These are phyloP conservation scores for Sebastes wilsoni DNA, from an alignment of 2,797 vertebrate genomes.

Conservation along the genomic window DNA sequence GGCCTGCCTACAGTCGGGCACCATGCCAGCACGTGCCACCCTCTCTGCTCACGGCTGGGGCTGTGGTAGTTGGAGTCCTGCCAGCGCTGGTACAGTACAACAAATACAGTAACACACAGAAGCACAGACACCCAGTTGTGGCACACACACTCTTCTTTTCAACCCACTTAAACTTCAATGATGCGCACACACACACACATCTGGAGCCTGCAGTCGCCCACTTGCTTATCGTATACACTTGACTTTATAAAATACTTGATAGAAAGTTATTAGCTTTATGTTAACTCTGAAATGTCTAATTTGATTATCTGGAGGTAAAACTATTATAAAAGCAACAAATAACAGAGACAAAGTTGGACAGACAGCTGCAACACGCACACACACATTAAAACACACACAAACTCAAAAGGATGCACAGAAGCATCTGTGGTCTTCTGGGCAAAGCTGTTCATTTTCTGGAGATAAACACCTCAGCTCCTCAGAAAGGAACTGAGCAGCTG, in stretches of 20 bases:
- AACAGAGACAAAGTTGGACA: constrained; percentile 66
- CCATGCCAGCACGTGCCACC: constrained; percentile 72
- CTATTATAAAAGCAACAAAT: constrained; percentile 56
- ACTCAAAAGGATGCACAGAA: constrained; percentile 79
- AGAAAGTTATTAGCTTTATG: constrained; percentile 24
- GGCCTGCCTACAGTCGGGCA: constrained; percentile 81
- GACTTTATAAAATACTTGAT: neutral
- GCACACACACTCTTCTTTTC: neutral
- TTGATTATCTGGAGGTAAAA: constrained; percentile 58
- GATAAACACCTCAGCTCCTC: constrained; percentile 82
- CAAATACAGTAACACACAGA: constrained; percentile 66
- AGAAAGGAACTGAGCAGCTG: constrained; percentile 84
- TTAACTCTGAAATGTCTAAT: constrained; percentile 29
- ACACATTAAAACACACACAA: constrained; percentile 53
- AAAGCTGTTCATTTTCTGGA: constrained; percentile 84
- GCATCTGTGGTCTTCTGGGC: constrained; percentile 83
- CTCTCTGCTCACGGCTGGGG: constrained; percentile 74
- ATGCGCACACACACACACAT: constrained; percentile 42
- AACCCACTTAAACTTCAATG: constrained; percentile 30
- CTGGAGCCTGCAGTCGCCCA: constrained; percentile 32
- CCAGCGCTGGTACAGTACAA: constrained; percentile 75
- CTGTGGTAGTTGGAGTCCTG: constrained; percentile 76
- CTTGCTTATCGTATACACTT: neutral
- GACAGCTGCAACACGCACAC: constrained; percentile 70
- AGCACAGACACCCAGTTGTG: constrained; percentile 50